Evolutionary conservation across 2,888 invertebrate genomes (phyloP), one percentile per base, ranked within the genome.

Genomic region (Atrina japonica): DNA sequence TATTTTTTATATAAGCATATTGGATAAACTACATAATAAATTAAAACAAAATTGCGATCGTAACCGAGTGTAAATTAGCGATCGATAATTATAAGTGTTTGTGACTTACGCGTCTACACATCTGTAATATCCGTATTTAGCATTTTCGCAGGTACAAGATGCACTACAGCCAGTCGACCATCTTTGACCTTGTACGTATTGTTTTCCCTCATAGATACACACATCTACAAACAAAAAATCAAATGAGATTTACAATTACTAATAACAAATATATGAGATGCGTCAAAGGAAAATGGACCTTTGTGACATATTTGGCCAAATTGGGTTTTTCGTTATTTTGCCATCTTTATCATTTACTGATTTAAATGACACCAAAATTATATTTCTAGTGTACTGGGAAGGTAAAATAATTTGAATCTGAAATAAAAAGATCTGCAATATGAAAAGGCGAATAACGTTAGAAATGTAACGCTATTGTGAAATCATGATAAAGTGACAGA

Each of bases 111-210:
- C 76, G 45, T 82, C 75, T 3, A 80, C 82, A 75, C 86, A 86
- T 77, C 84, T 80, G 77, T 83, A 84, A 71, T 82, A 84, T 30
- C 86, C 86, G 60, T 78, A 83, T 45, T 80, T 78, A 40, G 83
- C 79, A 58, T 84, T 81, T 70, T 84, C 84, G 72, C 86, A 86
- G 29, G 81, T 76, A 73, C 86, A 86, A 18, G 58, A 56, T 3
- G 64, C 73, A 60, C 74, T 75, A 67, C 82, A 84, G 25, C 67
- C 73, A 5, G 74, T 73, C 18, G 55, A 63, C 86, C 86, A 86
- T n/a, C 69, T 71, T 21, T 83, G 76, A 23, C 79, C 84, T 70
- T 85, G 83, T 16, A 70, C 70, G 70, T 84, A 84, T 47, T 75
- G 60, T 29, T 78, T 73, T 7, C 84, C 84, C 7, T 73, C 56